Base-by-base conservation (phyloP, 1,140 invertebrate genomes). In the Tachypleus tridentatus region DNA sequence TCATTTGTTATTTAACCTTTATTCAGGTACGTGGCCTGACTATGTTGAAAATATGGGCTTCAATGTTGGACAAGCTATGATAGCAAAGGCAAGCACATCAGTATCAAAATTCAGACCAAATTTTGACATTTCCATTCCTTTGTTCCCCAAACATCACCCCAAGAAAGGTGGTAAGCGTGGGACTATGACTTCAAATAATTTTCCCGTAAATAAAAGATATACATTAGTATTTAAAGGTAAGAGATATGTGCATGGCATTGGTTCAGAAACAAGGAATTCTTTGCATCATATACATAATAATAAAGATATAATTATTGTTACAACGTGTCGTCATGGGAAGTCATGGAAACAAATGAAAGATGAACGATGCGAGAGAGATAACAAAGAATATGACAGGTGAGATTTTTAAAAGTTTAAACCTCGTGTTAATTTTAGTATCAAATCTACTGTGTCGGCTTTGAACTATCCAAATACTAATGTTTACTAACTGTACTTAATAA, bases 1-100 rank as follows among this genome's bases (percentile, higher is more conserved):
- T 80, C 97, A 99, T 80, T 78, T 99, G 54, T 89, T 99, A 69
- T 99, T 99, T 75, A 99, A 99, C 81, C 82, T 99, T 57, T 99
- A 98, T 79, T 96, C 95, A 59, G 97, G 97, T 11, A 98, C 96
- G 3, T 99, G 94, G 93, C 97, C 97, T 11, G 87, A 97, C 75
- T 99, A 99, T 79, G 84, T 84, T 56, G 93, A 97, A 77, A 86
- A 93, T 68, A 77, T 98, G 58, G 92, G 90, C 59, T 98, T 99
- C 80, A 87, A 98, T 79, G 82, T 88, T 65, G 94, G 94, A 29
- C 86, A 94, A 74, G 96, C 96, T 4, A 98, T 99, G 72, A 78
- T 99, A 60, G 95, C 95, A 1, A 93, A 97, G 80, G 95, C 96
- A 10, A 97, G 93, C 77, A 89, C 95, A 80, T 93, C 93, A 48